Percentiles rank a stretch among this genome's conserved stretches.
Evolutionary conservation across 1,140 invertebrate genomes (phyloP).

Genomic region (Saccostrea echinata): DNA sequence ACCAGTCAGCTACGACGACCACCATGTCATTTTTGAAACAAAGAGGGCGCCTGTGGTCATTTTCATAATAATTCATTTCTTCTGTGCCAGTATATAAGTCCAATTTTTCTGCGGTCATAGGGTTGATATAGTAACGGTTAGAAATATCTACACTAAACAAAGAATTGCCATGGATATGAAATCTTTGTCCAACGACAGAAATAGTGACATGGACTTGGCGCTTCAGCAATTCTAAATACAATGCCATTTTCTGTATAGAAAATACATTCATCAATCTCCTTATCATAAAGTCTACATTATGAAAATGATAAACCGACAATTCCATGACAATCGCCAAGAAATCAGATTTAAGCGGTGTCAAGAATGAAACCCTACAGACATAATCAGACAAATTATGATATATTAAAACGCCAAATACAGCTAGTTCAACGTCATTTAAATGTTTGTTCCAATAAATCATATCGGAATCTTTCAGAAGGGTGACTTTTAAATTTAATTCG

Average conservation of each 20-base stretch:
- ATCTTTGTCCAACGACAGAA: background rate
- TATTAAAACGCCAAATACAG: background rate
- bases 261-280: background rate
- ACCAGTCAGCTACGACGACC: background rate
- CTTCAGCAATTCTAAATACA: too few relatives aligned
- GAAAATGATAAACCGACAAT: background rate
- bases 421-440: background rate
- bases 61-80: background rate
- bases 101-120: background rate
- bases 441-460: background rate
- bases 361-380: background rate
- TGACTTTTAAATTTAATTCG: background rate
- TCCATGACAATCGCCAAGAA: background rate
- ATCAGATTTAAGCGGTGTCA: background rate
- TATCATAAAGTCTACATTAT: background rate
- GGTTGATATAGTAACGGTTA: background rate
- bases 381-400: background rate
- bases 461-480: background rate
- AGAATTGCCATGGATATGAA: background rate
- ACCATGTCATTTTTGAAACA: background rate
- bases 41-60: background rate
- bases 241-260: background rate
- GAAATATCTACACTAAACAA: background rate
- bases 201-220: background rate
- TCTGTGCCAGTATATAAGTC: background rate